These are phyloP conservation scores for Columba guinea DNA, from an alignment of 2,797 vertebrate species.

Conservation along the genomic window DNA sequence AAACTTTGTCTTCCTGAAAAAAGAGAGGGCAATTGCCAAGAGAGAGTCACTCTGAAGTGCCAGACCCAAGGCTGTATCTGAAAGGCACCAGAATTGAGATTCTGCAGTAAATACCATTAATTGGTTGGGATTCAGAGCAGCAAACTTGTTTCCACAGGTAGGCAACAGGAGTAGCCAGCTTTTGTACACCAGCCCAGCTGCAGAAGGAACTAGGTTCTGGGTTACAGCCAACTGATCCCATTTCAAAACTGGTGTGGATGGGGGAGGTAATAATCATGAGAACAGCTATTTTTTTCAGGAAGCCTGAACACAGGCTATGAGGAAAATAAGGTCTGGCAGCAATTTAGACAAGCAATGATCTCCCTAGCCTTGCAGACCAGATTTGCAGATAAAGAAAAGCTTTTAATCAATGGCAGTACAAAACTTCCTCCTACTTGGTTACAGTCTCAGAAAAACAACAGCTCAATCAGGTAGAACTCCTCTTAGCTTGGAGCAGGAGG, in stretches of 20 bases:
- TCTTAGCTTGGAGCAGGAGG: not conserved
- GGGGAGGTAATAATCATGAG: not conserved
- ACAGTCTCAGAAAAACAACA: not conserved
- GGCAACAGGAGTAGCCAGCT: not conserved
- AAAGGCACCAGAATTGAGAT: not conserved
- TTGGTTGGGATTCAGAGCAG: not conserved
- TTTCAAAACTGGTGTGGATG: not conserved
- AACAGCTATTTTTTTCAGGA: not conserved
- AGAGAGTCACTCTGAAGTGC: not conserved
- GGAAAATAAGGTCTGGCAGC: not conserved
- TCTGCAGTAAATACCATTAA: not conserved
- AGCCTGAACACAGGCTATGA: not conserved
- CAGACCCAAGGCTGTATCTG: not conserved
- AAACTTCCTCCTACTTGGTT: conserved; percentile 8
- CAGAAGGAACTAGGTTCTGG: not conserved
- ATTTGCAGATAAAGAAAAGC: conserved; percentile 35
- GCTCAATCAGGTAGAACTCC: conserved; percentile 3
- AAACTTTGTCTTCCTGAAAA: not conserved
- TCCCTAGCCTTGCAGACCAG: not conserved
- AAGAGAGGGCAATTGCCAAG: not conserved
- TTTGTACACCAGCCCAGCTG: not conserved
- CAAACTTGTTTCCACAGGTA: not conserved
- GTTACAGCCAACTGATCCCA: accelerated
- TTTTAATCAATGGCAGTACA: not conserved
- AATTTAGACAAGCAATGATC: not conserved